Conservation (phyloP, 2,113 vertebrate genomes). For the Gallinago jamesoni region DNA sequence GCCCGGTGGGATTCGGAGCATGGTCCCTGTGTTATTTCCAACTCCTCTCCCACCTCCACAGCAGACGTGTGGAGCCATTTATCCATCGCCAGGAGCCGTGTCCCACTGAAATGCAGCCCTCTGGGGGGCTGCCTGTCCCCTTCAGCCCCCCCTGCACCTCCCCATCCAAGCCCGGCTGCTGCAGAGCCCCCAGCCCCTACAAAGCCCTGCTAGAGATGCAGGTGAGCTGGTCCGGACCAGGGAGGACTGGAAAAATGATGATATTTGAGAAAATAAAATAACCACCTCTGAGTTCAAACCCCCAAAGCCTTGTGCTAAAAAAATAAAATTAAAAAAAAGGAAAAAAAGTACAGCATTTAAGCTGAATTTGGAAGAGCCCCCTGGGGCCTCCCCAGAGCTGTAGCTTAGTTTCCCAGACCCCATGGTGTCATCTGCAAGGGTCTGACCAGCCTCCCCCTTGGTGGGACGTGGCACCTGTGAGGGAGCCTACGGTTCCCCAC, state of each 20-base stretch:
- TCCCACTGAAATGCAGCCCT: background rate
- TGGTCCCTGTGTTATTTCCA: background rate
- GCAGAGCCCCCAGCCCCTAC: background rate
- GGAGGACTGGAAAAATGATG: background rate
- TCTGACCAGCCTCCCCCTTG: background rate
- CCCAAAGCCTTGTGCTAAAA: background rate
- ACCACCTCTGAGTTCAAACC: background rate
- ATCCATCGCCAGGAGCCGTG: too few species aligned
- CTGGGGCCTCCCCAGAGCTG: background rate
- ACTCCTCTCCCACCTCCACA: background rate
- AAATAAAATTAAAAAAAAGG: background rate
- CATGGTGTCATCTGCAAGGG: accelerated
- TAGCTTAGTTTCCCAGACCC: background rate
- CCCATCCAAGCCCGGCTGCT: background rate
- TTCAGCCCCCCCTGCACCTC: background rate
- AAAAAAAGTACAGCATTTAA: background rate
- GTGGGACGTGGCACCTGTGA: background rate
- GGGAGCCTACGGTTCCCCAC: background rate
- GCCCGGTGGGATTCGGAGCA: background rate
- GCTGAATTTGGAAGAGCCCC: background rate
- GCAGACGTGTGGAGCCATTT: accelerated
- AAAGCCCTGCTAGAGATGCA: too few species aligned
- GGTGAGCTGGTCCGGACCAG: background rate
- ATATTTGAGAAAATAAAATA: background rate
- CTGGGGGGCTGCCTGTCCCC: accelerated